Conservation (phyloP, 2,888 invertebrate species). For the Himalopsyche tibetana region DNA sequence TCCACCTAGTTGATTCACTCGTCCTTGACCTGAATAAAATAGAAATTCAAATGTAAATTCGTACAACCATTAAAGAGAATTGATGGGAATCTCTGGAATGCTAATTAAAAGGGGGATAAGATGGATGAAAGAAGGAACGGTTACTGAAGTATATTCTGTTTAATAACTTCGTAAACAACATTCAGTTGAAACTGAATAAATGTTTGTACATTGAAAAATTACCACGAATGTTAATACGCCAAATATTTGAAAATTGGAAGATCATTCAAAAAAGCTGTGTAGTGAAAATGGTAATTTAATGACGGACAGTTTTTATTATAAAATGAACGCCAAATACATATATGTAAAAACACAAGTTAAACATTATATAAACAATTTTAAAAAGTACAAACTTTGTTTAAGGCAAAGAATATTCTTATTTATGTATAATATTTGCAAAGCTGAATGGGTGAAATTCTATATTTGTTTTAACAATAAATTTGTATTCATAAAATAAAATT, state of each 20-base stretch:
- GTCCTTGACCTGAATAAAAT: slow-evolving; percentile 87
- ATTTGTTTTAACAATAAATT: neutral
- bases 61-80: neutral
- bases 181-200: neutral
- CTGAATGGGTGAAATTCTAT: neutral
- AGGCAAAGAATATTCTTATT: too few relatives aligned
- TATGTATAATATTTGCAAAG: neutral
- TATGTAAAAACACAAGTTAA: too few relatives aligned
- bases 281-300: too few relatives aligned
- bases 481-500: neutral
- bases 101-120: slow-evolving; percentile 1
- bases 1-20: slow-evolving; percentile 97
- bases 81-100: slow-evolving; percentile 1
- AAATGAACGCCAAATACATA: too few relatives aligned
- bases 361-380: too few relatives aligned
- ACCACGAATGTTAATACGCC: too few relatives aligned
- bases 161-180: neutral
- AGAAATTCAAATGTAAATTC: slow-evolving; percentile 16
- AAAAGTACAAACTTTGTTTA: too few relatives aligned
- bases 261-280: too few relatives aligned
- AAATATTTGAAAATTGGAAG: too few relatives aligned
- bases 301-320: too few relatives aligned
- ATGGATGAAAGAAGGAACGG: neutral
- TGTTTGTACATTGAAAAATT: too few relatives aligned
- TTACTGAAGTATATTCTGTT: neutral